phyloP scores from a whole-genome alignment of 2,888 invertebrate species.

The Lycaena phlaeas region DNA sequence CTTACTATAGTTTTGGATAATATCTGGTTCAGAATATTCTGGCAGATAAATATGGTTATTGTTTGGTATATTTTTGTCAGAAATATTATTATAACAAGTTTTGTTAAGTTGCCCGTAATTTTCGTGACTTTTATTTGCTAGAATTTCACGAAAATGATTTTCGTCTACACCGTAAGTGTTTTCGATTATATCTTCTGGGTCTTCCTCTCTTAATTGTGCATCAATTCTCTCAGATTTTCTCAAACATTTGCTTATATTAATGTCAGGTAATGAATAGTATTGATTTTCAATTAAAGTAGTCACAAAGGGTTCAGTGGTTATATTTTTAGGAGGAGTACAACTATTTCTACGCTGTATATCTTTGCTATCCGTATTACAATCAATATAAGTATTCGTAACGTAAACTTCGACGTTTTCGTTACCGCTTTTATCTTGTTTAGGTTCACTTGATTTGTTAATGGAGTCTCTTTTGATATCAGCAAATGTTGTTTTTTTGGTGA shows the following conservation, averaged over 20 bases:
- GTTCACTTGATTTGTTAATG: constrained; percentile 45
- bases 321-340: constrained; percentile 56
- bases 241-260: constrained; percentile 78
- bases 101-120: constrained; percentile 61
- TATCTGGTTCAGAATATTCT: constrained; percentile 44
- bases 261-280: constrained; percentile 80
- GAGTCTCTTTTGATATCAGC: constrained; percentile 61
- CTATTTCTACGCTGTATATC: constrained; percentile 27
- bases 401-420: constrained; percentile 49
- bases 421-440: constrained; percentile 43
- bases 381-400: constrained; percentile 27
- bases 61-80: constrained; percentile 10
- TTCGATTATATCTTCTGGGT: constrained; percentile 57
- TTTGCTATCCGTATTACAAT: constrained; percentile 49
- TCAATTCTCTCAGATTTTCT: constrained; percentile 81
- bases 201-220: constrained; percentile 75
- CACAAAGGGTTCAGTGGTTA: constrained; percentile 63
- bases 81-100: constrained; percentile 26
- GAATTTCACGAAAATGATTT: constrained; percentile 54
- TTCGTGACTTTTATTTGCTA: constrained; percentile 41
- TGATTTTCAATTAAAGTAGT: constrained; percentile 76
- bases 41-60: constrained; percentile 34
- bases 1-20: constrained; percentile 49
- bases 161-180: constrained; percentile 60
- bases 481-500: constrained; percentile 69